Evolutionary conservation across 1,140 invertebrate species (phyloP).

Genomic region (Sipha flava): DNA sequence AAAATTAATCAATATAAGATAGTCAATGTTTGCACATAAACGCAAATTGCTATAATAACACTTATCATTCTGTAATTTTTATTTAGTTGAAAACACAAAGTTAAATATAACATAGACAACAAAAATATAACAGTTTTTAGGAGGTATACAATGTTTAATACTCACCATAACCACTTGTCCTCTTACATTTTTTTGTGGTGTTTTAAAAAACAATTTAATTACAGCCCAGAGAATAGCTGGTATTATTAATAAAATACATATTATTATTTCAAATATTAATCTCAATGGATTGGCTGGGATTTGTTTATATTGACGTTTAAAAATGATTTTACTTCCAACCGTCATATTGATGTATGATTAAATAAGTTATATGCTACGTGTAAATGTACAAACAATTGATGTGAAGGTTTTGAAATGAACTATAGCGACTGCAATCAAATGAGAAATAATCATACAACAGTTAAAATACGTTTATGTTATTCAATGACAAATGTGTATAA

Average conservation of each 20-base stretch:
- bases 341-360: not conserved
- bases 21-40: no score
- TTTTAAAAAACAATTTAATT: not conserved
- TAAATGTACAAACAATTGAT: not conserved
- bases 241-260: not conserved
- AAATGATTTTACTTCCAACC: not conserved
- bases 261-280: conserved; percentile 5
- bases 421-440: not conserved
- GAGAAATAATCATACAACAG: not conserved
- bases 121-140: no score
- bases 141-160: no score
- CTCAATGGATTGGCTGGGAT: not conserved
- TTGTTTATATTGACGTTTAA: not conserved
- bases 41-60: no score
- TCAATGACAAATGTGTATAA: not conserved
- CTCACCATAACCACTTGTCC: conserved; percentile 14
- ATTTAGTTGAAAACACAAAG: no score
- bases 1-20: no score
- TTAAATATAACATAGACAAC: no score
- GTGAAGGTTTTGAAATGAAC: not conserved
- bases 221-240: not conserved
- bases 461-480: not conserved
- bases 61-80: no score
- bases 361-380: not conserved
- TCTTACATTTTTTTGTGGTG: not conserved